A percentile compares a stretch with the other conserved stretches of the same genome.
phyloP scores from a whole-genome alignment of 1,140 invertebrate species.

The Achatina immaculata region DNA sequence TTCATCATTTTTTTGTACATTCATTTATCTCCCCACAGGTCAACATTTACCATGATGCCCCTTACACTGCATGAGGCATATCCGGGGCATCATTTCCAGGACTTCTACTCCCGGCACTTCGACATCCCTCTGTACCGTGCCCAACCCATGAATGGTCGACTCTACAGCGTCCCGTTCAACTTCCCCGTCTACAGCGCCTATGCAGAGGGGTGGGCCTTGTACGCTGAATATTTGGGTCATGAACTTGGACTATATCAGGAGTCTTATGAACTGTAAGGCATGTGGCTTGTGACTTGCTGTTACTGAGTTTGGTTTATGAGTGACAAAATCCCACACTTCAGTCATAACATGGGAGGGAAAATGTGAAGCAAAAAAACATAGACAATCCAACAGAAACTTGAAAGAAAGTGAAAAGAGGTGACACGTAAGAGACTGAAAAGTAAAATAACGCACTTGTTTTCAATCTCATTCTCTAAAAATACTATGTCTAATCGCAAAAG shows the following conservation, averaged over 20 bases:
- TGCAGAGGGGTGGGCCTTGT: slow-evolving; percentile 71
- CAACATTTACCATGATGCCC: slow-evolving; percentile 67
- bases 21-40: slow-evolving; percentile 35
- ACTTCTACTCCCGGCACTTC: slow-evolving; percentile 46
- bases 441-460: no score
- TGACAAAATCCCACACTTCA: no score
- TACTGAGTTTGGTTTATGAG: no score
- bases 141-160: slow-evolving; percentile 54
- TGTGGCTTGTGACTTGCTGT: no score
- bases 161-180: slow-evolving; percentile 66
- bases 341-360: no score
- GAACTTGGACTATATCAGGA: slow-evolving; percentile 68
- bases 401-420: no score
- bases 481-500: no score
- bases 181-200: slow-evolving; percentile 71
- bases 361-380: no score
- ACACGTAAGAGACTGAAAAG: no score
- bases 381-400: no score
- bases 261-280: slow-evolving; percentile 51
- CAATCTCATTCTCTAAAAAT: no score
- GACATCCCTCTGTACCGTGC: slow-evolving; percentile 61
- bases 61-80: slow-evolving; percentile 69
- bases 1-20: no score
- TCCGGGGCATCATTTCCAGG: slow-evolving; percentile 71
- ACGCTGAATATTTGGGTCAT: slow-evolving; percentile 69